A percentile compares a stretch with the other conserved stretches of the same genome.
phyloP scores from a whole-genome alignment of 2,888 invertebrate species.

The Ptycholaimellus sp. region DNA sequence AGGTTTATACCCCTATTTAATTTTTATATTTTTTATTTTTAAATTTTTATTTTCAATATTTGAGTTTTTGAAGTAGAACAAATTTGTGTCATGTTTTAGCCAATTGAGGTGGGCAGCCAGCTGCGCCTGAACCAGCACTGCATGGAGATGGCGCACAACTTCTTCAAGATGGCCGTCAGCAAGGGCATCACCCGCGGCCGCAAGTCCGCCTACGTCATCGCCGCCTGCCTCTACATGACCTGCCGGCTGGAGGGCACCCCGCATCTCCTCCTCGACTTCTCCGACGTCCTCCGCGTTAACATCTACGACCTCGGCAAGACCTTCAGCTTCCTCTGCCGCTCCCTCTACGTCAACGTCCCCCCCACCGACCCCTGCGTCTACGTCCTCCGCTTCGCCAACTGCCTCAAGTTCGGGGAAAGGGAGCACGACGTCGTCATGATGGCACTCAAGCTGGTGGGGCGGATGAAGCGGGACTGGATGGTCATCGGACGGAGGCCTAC shows the following conservation, averaged over 20 bases:
- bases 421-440: conserved; percentile 68
- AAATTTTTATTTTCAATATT: not conserved
- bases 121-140: conserved; percentile 64
- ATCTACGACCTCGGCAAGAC: conserved; percentile 82
- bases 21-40: not conserved
- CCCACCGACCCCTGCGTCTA: conserved; percentile 71
- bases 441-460: conserved; percentile 66
- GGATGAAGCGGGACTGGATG: conserved; percentile 94
- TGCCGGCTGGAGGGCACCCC: conserved; percentile 80
- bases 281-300: conserved; percentile 75
- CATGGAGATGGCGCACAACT: conserved; percentile 71
- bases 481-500: conserved; percentile 84
- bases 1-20: conserved; percentile 10
- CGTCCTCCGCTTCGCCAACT: conserved; percentile 73
- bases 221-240: conserved; percentile 88
- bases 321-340: conserved; percentile 61
- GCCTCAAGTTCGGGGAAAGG: conserved; percentile 59
- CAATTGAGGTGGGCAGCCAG: conserved; percentile 44
- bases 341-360: conserved; percentile 46
- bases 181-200: conserved; percentile 52
- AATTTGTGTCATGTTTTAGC: not conserved
- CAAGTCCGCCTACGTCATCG: conserved; percentile 64
- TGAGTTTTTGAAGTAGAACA: conserved; percentile 1
- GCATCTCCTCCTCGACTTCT: conserved; percentile 83
- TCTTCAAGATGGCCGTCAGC: conserved; percentile 45